Evolutionary conservation across 2,113 vertebrate genomes (phyloP).

Genomic region (Ceyx margarethae): DNA sequence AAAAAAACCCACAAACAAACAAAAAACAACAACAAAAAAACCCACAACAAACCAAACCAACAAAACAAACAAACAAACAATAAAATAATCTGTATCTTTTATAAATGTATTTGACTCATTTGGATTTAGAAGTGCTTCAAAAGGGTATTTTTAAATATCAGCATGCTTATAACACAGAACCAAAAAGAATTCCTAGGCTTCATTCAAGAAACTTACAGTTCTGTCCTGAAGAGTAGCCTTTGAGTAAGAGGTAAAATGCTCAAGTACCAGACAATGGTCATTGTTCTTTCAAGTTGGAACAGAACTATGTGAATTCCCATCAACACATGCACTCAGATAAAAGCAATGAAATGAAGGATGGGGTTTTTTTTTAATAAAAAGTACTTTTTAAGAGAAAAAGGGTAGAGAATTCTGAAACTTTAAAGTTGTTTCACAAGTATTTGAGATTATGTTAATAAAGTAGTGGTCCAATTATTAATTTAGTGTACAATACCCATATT

Average conservation of each 20-base stretch:
- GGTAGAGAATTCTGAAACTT: background rate
- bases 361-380: background rate
- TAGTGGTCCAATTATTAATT: background rate
- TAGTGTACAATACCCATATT: background rate
- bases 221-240: background rate
- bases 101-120: background rate
- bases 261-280: background rate
- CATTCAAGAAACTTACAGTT: background rate
- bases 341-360: background rate
- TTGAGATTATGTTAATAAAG: background rate
- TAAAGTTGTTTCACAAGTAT: background rate
- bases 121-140: background rate
- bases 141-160: background rate
- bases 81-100: background rate
- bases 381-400: background rate
- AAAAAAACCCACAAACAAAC: no score
- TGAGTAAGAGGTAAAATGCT: background rate
- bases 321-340: background rate
- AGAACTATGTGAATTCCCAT: background rate
- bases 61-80: no score
- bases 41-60: no score
- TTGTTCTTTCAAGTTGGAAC: background rate
- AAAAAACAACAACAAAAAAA: no score
- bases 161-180: background rate
- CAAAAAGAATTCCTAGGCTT: rapidly evolving